Evolutionary conservation across 2,888 invertebrate genomes (phyloP).

Genomic region (Orthosia gracilis): DNA sequence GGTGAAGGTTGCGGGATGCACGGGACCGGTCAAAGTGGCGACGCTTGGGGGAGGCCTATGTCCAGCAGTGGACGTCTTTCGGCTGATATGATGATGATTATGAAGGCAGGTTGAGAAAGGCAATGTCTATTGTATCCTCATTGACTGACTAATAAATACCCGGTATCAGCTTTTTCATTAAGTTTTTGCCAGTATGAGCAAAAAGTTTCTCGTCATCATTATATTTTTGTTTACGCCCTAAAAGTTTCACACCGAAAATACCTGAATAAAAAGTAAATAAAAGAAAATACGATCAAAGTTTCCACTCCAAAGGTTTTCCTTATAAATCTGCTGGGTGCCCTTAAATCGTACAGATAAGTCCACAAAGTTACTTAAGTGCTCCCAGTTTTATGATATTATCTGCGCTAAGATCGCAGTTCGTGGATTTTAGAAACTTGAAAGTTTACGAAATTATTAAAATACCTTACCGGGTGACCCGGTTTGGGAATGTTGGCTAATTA

Average conservation of each 20-base stretch:
- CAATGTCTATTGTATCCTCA: too few relatives aligned
- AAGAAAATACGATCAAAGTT: slow-evolving; percentile 66
- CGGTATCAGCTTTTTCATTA: neutral
- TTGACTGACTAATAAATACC: neutral
- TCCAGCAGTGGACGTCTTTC: too few relatives aligned
- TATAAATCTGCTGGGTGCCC: slow-evolving; percentile 65
- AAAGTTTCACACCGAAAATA: slow-evolving; percentile 41
- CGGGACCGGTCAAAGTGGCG: too few relatives aligned
- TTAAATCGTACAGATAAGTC: slow-evolving; percentile 66
- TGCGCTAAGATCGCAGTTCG: slow-evolving; percentile 52
- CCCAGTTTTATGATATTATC: slow-evolving; percentile 63
- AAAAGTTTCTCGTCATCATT: slow-evolving; percentile 15
- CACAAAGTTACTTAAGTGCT: slow-evolving; percentile 55
- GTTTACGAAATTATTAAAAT: slow-evolving; percentile 55
- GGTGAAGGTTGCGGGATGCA: too few relatives aligned
- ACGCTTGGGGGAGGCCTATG: too few relatives aligned
- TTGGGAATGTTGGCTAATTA: slow-evolving; percentile 9
- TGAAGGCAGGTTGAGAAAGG: too few relatives aligned
- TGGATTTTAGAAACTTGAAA: slow-evolving; percentile 43
- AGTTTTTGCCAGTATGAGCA: neutral
- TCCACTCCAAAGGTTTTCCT: slow-evolving; percentile 41
- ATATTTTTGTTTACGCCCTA: slow-evolving; percentile 12
- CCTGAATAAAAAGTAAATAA: slow-evolving; percentile 61
- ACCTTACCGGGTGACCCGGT: slow-evolving; percentile 20
- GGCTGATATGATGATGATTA: too few relatives aligned